Evolutionary conservation across 2,113 vertebrate genomes (phyloP).

Genomic region (Arvicanthis niloticus): DNA sequence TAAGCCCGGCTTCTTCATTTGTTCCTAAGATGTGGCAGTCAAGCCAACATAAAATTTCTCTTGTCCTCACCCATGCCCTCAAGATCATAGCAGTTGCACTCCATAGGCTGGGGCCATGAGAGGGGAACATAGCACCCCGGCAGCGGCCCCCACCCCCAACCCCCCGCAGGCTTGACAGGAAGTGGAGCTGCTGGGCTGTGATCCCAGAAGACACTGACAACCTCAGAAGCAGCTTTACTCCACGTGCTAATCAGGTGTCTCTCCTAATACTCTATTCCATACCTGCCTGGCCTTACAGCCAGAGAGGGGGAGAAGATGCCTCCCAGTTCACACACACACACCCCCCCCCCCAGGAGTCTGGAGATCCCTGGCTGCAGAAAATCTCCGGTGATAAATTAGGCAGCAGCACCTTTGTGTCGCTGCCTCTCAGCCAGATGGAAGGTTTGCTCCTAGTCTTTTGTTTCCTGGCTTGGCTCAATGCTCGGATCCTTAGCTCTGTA

Average conservation of each 20-base stretch:
- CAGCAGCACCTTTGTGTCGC: constrained; percentile 87
- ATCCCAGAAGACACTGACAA: not conserved
- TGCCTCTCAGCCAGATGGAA: constrained; percentile 86
- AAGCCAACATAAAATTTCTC: not conserved
- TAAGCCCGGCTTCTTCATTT: not conserved
- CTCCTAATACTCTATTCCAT: constrained; percentile 10
- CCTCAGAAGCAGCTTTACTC: not conserved
- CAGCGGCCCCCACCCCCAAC: fast-evolving
- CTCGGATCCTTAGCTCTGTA: constrained; percentile 78
- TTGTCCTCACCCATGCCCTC: not conserved
- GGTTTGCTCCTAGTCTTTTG: constrained; percentile 86
- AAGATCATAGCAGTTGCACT: not conserved
- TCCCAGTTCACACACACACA: too few species aligned
- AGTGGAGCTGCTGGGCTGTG: not conserved
- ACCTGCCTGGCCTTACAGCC: constrained; percentile 70
- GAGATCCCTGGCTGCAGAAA: constrained; percentile 82
- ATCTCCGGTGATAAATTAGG: constrained; percentile 86
- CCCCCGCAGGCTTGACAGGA: constrained; percentile 52
- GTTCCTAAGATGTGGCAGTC: constrained; percentile 5
- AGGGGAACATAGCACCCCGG: not conserved
- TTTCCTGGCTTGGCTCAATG: constrained; percentile 84
- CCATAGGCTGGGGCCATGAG: not conserved
- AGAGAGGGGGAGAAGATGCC: constrained; percentile 65
- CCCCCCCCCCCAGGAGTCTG: constrained; percentile 82
- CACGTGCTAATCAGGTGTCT: constrained; percentile 41